Percentiles rank a stretch among this genome's conserved stretches.
These are phyloP conservation scores for Idris sp. DNA, from an alignment of 1,140 invertebrate species.

Conservation along the genomic window DNA sequence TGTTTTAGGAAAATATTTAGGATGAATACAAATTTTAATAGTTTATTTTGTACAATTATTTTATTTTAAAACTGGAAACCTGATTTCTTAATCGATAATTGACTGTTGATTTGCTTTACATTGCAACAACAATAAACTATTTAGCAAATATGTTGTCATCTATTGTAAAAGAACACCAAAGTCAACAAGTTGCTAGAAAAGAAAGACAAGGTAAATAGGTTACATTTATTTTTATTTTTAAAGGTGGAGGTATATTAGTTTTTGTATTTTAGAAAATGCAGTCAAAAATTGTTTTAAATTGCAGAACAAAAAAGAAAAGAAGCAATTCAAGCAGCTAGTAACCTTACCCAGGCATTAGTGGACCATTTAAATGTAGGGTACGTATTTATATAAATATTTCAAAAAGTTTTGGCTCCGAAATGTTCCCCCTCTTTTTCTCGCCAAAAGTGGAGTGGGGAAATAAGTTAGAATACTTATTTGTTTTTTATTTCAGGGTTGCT, in stretches of 20 bases:
- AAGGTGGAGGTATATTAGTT: no score
- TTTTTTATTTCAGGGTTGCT: slow-evolving; percentile 90
- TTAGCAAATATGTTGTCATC: slow-evolving; percentile 86
- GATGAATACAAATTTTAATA: no score
- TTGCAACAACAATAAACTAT: no score
- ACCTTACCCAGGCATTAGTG: slow-evolving; percentile 94
- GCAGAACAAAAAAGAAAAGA: slow-evolving; percentile 95
- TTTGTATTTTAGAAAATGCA: no score
- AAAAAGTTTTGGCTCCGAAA: no score
- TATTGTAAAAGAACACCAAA: slow-evolving; percentile 92
- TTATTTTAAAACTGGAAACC: neutral
- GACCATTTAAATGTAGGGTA: slow-evolving; percentile 98
- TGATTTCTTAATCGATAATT: no score
- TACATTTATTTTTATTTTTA: neutral
- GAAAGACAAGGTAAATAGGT: slow-evolving; percentile 86
- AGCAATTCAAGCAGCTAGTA: slow-evolving; percentile 93
- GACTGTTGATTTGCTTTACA: neutral
- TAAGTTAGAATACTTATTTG: no score
- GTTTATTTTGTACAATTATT: no score
- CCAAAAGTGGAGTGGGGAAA: no score
- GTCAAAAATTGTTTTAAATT: slow-evolving; percentile 51
- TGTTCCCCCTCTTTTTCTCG: no score
- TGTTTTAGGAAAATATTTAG: no score
- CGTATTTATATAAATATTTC: slow-evolving; percentile 10
- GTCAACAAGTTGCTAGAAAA: slow-evolving; percentile 85